A percentile compares a stretch with the other conserved stretches of the same genome.
These are phyloP conservation scores for Helobdella robusta DNA, from an alignment of 2,888 invertebrate species.

Conservation along the genomic window DNA sequence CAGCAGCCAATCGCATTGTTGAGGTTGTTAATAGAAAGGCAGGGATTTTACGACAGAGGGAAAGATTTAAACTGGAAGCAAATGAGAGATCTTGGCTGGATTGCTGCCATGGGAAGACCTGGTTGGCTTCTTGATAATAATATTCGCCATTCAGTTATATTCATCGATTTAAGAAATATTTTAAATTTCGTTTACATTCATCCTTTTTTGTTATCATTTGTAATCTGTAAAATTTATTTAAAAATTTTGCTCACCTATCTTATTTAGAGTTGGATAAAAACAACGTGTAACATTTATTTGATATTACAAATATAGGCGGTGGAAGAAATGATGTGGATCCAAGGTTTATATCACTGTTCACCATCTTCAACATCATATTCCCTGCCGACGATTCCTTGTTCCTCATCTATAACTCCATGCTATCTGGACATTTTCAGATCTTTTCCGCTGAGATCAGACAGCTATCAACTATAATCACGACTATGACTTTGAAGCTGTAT, in stretches of 20 bases:
- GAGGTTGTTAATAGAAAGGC: conserved; percentile 77
- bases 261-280: too few relatives aligned
- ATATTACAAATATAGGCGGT: too few relatives aligned
- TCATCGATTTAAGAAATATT: too few relatives aligned
- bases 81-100: conserved; percentile 63
- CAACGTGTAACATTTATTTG: too few relatives aligned
- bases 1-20: conserved; percentile 85
- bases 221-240: too few relatives aligned
- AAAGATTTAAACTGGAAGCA: conserved; percentile 82
- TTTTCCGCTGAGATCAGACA: conserved; percentile 63
- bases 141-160: too few relatives aligned
- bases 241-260: too few relatives aligned
- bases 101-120: conserved; percentile 55
- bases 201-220: too few relatives aligned
- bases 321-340: conserved; percentile 76
- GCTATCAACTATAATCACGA: conserved; percentile 61
- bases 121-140: too few relatives aligned
- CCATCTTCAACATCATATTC: conserved; percentile 73
- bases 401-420: conserved; percentile 72
- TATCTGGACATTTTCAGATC: conserved; percentile 64
- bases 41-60: conserved; percentile 77
- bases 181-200: too few relatives aligned
- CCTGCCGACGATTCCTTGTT: conserved; percentile 68
- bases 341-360: conserved; percentile 75
- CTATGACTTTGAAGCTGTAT: conserved; percentile 72